Conservation (phyloP, 1,140 invertebrate species). For the Himalopsyche phryganea region DNA sequence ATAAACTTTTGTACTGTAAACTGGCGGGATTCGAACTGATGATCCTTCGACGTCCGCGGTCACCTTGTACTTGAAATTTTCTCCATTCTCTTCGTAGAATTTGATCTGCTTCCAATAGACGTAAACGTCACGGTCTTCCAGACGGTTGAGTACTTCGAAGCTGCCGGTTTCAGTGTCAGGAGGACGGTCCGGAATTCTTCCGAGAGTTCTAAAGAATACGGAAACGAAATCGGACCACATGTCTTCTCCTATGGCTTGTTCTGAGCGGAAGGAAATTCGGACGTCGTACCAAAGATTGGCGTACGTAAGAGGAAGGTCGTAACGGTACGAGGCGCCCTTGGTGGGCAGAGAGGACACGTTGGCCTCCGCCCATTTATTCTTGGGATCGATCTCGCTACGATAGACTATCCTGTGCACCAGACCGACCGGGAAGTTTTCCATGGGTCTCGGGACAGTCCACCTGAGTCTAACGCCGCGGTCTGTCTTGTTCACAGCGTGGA, state of each 20-base stretch:
- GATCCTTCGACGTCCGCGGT: slow-evolving; percentile 1
- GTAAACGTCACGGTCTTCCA: slow-evolving; percentile 54
- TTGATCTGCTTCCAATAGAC: slow-evolving; percentile 69
- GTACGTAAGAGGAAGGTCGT: slow-evolving; percentile 60
- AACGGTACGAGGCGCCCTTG: slow-evolving; percentile 40
- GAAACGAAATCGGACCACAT: slow-evolving; percentile 63
- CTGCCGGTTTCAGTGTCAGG: slow-evolving; percentile 62
- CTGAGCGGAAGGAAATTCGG: slow-evolving; percentile 58
- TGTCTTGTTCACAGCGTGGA: slow-evolving; percentile 54
- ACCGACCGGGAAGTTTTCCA: slow-evolving; percentile 57
- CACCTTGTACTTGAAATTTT: slow-evolving; percentile 19
- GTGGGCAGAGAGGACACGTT: neutral
- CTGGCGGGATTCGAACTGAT: neutral
- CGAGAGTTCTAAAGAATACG: slow-evolving; percentile 55
- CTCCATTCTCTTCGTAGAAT: slow-evolving; percentile 49
- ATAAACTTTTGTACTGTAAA: slow-evolving; percentile 36
- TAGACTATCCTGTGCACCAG: slow-evolving; percentile 61
- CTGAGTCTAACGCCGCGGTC: slow-evolving; percentile 54
- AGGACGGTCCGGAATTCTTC: slow-evolving; percentile 57
- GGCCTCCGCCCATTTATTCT: slow-evolving; percentile 46
- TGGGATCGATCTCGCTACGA: slow-evolving; percentile 57
- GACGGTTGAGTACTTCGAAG: slow-evolving; percentile 58
- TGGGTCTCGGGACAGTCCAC: slow-evolving; percentile 58
- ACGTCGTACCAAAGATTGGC: slow-evolving; percentile 67
- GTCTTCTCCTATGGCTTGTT: slow-evolving; percentile 49